phyloP scores from a whole-genome alignment of 2,888 invertebrate species.

The Periphyllus acericola region DNA sequence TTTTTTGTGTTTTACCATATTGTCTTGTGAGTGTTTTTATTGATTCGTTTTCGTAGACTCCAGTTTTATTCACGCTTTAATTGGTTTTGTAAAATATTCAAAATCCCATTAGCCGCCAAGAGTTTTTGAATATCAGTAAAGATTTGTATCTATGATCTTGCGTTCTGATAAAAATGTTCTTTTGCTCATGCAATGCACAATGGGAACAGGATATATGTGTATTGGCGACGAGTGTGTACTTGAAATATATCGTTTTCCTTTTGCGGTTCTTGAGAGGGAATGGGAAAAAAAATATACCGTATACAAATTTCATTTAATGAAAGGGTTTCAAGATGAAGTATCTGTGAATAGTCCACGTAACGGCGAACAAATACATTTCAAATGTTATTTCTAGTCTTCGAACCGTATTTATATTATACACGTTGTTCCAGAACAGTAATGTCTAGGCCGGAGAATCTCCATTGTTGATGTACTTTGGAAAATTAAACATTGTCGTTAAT shows the following conservation, averaged over 20 bases:
- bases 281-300: not conserved
- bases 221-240: not conserved
- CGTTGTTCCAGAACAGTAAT: not conserved
- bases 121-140: conserved; percentile 6
- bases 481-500: not conserved
- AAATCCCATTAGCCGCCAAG: not conserved
- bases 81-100: conserved; percentile 3
- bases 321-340: not conserved
- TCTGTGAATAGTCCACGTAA: not conserved
- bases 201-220: not conserved
- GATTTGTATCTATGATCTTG: not conserved
- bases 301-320: not conserved
- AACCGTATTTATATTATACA: not conserved
- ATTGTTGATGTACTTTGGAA: not conserved
- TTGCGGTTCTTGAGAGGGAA: not conserved
- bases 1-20: not conserved
- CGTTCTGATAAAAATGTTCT: not conserved
- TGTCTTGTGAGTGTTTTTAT: not conserved
- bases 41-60: not conserved
- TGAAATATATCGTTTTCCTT: conserved; percentile 13
- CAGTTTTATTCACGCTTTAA: not conserved
- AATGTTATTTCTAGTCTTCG: not conserved
- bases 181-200: not conserved
- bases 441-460: not conserved
- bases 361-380: not conserved